phyloP scores from a whole-genome alignment of 2,113 vertebrate genomes.

The Sturnus vulgaris region DNA sequence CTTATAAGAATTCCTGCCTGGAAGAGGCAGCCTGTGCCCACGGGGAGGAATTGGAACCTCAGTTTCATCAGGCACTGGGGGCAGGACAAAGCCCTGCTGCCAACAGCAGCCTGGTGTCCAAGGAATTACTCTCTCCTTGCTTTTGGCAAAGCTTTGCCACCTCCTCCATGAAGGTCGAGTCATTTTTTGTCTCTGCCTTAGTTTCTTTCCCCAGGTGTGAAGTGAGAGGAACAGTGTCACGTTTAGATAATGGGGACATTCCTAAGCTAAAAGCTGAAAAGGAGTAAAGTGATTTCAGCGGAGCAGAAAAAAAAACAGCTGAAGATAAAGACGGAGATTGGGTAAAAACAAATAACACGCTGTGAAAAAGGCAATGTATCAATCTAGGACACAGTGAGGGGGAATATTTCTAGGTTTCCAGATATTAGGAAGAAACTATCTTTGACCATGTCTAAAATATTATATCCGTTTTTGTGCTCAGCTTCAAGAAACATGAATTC shows the following conservation, averaged over 20 bases:
- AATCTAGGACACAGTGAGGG: neutral
- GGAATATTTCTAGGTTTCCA: neutral
- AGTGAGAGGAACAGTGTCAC: fast-evolving
- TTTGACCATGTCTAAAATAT: neutral
- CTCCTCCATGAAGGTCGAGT: neutral
- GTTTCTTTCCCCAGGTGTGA: conserved; percentile 1
- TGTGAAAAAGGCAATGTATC: neutral
- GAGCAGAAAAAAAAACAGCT: neutral
- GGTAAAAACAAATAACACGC: neutral
- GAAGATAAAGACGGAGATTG: neutral
- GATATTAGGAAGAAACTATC: neutral
- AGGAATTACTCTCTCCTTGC: neutral
- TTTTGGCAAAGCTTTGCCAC: neutral
- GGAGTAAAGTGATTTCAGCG: neutral
- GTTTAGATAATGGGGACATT: neutral
- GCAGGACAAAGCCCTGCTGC: neutral
- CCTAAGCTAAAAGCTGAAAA: neutral
- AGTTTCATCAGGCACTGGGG: fast-evolving
- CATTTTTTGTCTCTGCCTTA: neutral
- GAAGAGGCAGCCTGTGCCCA: neutral
- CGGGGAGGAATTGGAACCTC: neutral
- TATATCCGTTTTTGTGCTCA: neutral
- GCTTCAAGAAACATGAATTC: neutral
- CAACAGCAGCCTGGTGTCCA: neutral
- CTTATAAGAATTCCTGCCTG: conserved; percentile 15